Base-by-base conservation (phyloP, 1,140 invertebrate genomes). In the Calephelis virginiensis region DNA sequence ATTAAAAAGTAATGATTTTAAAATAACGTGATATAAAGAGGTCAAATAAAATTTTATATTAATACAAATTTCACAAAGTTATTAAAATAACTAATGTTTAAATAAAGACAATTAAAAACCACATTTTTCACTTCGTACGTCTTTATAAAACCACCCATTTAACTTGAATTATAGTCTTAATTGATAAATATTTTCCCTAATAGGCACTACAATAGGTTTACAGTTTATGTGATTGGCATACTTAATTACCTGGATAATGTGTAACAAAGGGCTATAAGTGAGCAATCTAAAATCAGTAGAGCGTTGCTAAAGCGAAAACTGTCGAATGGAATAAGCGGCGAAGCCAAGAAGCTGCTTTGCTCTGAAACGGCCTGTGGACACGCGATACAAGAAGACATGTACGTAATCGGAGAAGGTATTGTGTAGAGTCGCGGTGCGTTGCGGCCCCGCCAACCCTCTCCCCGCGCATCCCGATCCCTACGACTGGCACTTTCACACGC, bases 401-500 rank as follows among this genome's bases (percentile, higher is more conserved):
- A 81, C 71, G 86, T 89, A 91, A 91, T 72, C 84, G 79, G 86
- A 91, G 84, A 82, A 79, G 78, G 78, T 78, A 91, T 91, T 91
- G 85, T 90, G 80, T 77, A 70, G 80, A 80, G 71, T 79, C 88
- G 82, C 80, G 69, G 81, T 81, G 88, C 86, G 85, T 86, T 86
- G 85, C 87, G 80, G 71, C 78, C 74, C 75, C 70, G 17, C 66
- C 45, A 63, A 68, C 64, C 70, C 65, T 61, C 49, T 72, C 43
- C 64, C 50, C 61, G 64, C 47, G 60, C 64, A 66, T 72, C 68
- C 74, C 68, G 50, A 28, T 37, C 69, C 28, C 67, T 67, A 63
- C 64, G 63, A 64, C 70, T 69, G 67, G 71, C 77, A 78, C 86
- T 88, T 86, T 89, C 86, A 88, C 86, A 88, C 83, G 85, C 85